Conservation (phyloP, 2,797 vertebrate species). For the Tapera naevia region DNA sequence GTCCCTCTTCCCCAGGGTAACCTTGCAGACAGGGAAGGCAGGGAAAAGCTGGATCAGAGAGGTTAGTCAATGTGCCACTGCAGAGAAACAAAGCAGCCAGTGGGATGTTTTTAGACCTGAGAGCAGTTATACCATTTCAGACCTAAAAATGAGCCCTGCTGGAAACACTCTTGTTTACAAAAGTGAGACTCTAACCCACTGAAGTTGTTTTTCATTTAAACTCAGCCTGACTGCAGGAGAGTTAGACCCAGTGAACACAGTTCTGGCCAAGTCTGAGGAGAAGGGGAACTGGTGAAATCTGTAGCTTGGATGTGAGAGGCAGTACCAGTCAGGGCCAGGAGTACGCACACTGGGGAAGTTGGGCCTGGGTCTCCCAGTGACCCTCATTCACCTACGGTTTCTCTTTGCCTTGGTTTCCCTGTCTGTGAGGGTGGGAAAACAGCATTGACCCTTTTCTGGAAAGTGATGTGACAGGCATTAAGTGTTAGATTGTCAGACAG, state of each 20-base stretch:
- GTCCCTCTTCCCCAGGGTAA: not conserved
- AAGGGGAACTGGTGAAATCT: not conserved
- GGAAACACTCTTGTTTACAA: not conserved
- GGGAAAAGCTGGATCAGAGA: not conserved
- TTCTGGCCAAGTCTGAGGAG: not conserved
- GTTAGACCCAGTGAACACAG: not conserved
- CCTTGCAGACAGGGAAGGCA: not conserved
- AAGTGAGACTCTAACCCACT: not conserved
- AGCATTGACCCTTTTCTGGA: slow-evolving; percentile 28
- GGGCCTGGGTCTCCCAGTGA: not conserved
- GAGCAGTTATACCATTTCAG: not conserved
- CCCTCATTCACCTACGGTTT: not conserved
- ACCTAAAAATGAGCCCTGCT: not conserved
- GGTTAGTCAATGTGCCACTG: not conserved
- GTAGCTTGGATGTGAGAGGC: not conserved
- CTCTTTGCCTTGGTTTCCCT: not conserved
- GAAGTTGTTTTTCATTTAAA: not conserved
- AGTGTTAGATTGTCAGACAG: slow-evolving; percentile 53
- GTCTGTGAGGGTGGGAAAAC: not conserved
- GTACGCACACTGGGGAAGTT: not conserved
- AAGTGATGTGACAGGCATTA: slow-evolving; percentile 53
- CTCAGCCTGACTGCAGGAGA: not conserved
- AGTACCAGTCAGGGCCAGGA: not conserved
- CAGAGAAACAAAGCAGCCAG: not conserved
- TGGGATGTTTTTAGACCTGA: not conserved